Evolutionary conservation across 2,797 vertebrate species (phyloP).

Genomic region (Urocyon cinereoargenteus): DNA sequence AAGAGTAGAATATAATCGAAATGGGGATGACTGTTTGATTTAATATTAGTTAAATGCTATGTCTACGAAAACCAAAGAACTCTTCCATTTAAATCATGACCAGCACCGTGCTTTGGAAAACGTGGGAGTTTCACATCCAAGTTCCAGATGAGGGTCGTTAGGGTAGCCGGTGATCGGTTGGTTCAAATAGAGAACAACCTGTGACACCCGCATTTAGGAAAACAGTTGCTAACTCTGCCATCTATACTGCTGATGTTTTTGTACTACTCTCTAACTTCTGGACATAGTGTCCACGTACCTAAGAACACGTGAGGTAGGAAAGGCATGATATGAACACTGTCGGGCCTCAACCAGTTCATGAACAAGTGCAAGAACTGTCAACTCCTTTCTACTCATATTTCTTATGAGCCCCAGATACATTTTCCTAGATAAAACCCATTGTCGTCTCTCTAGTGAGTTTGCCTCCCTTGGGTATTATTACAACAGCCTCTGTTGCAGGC

Average conservation of each 20-base stretch:
- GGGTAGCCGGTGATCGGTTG: background rate
- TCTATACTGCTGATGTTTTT: background rate
- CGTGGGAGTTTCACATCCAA: background rate
- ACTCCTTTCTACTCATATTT: background rate
- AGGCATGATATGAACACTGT: no score
- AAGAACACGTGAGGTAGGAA: background rate
- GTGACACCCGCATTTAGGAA: background rate
- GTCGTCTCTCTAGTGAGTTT: background rate
- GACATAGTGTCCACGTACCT: background rate
- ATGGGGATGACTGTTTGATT: background rate
- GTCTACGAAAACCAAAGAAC: background rate
- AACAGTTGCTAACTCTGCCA: background rate
- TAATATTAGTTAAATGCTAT: background rate
- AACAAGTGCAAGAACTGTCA: background rate
- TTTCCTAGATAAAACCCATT: background rate
- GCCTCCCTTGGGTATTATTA: background rate
- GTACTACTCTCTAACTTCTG: background rate
- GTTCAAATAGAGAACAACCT: background rate
- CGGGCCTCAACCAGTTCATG: background rate
- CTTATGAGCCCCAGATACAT: background rate
- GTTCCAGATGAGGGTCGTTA: background rate
- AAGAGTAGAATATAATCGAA: background rate
- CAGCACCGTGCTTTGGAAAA: background rate
- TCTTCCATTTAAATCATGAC: background rate
- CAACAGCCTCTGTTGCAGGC: background rate